A percentile compares a stretch with the other conserved stretches of the same genome.
Conservation (phyloP, 2,113 vertebrate species). For the Proterorhinus semilunaris region DNA sequence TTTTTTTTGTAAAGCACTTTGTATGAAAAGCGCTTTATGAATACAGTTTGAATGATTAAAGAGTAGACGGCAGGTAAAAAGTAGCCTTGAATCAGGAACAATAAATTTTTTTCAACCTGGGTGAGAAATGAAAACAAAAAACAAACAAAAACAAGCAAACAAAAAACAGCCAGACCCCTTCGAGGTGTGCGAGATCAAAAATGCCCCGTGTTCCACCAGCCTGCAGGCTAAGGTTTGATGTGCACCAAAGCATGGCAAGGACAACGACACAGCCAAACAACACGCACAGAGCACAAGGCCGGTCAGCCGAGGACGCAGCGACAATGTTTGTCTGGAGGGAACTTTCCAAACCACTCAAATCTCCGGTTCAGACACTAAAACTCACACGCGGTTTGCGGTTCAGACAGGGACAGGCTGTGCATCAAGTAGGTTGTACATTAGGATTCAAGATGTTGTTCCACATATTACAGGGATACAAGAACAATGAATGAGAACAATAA, state of each 20-base stretch:
- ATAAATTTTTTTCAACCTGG: no score
- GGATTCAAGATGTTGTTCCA: background rate
- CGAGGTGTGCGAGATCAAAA: background rate
- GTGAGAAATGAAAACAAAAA: background rate
- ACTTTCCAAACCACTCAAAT: slow-evolving; percentile 37
- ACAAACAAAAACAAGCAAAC: background rate
- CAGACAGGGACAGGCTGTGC: background rate
- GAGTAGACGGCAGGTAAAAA: no score
- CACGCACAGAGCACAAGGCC: background rate
- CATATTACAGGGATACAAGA: background rate
- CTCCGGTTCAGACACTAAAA: slow-evolving; percentile 21
- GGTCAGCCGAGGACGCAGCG: slow-evolving; percentile 36
- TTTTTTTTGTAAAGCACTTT: no score
- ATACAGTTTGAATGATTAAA: no score
- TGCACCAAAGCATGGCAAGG: slow-evolving; percentile 8
- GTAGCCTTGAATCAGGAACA: no score
- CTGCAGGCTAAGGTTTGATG: slow-evolving; percentile 9
- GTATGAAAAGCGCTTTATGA: no score
- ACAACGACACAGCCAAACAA: slow-evolving; percentile 8
- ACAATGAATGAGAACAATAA: background rate
- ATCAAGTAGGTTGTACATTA: background rate
- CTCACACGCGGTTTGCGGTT: background rate
- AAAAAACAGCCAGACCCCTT: background rate
- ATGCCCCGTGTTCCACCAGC: slow-evolving; percentile 1
- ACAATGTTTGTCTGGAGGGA: slow-evolving; percentile 48